Percentiles rank a stretch among this genome's conserved stretches.
phyloP scores from a whole-genome alignment of 2,797 vertebrate genomes.

The Clamator glandarius region DNA sequence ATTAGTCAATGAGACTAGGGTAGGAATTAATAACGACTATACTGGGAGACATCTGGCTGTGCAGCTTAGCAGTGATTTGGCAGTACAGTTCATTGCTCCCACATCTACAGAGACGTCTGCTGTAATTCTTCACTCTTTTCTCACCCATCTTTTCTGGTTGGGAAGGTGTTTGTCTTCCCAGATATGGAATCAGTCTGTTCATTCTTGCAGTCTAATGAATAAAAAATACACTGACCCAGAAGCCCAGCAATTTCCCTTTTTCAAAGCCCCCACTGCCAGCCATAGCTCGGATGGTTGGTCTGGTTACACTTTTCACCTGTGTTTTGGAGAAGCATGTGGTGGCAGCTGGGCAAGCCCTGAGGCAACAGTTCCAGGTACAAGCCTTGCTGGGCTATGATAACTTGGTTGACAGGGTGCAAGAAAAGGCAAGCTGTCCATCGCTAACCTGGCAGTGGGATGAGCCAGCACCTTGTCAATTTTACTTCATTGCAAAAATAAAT shows the following conservation, averaged over 20 bases:
- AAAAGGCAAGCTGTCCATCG: neutral
- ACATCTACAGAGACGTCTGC: neutral
- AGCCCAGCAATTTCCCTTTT: neutral
- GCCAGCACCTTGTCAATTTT: neutral
- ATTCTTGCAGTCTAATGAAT: neutral
- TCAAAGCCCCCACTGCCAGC: too few relatives aligned
- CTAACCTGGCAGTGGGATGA: neutral
- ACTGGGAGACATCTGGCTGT: neutral
- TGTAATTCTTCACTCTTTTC: neutral
- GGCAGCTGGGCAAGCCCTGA: too few relatives aligned
- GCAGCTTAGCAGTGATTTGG: neutral
- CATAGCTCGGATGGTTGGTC: too few relatives aligned
- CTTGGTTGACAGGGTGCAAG: neutral
- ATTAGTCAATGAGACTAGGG: neutral
- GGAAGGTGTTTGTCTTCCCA: neutral
- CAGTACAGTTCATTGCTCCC: neutral
- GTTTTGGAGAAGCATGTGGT: too few relatives aligned
- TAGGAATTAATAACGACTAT: neutral
- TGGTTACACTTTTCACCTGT: too few relatives aligned
- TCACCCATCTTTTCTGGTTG: neutral
- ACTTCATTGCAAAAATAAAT: neutral
- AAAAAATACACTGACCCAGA: neutral
- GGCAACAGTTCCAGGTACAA: neutral
- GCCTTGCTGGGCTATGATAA: neutral
- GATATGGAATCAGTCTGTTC: neutral